Conservation (phyloP, 2,113 vertebrate species). For the Prietella phreatophila region DNA sequence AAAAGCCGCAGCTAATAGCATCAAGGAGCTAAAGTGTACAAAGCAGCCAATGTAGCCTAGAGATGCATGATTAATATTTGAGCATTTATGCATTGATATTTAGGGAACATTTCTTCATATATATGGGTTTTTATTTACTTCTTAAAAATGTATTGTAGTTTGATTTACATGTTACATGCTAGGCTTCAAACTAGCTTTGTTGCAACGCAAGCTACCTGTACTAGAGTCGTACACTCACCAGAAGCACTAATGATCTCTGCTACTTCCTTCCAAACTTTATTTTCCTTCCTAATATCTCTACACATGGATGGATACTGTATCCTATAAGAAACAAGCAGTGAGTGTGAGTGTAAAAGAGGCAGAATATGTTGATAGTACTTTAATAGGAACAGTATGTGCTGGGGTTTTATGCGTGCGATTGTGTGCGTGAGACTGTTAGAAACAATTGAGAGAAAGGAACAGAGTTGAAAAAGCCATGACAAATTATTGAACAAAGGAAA, state of each 20-base stretch:
- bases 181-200: neutral
- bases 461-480: too few relatives aligned
- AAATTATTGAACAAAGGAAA: too few relatives aligned
- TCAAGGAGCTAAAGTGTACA: neutral
- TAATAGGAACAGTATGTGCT: neutral
- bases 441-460: too few relatives aligned
- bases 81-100: neutral
- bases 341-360: neutral
- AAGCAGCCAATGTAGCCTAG: neutral
- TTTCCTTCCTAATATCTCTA: neutral
- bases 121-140: neutral
- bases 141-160: neutral
- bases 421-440: too few relatives aligned
- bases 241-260: neutral
- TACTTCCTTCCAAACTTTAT: neutral
- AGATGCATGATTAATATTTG: neutral
- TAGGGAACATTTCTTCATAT: neutral
- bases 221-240: neutral
- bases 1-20: neutral
- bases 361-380: neutral
- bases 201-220: neutral
- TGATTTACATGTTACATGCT: neutral
- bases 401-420: neutral
- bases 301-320: neutral
- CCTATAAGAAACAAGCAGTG: neutral